Evolutionary conservation across 1,140 invertebrate genomes (phyloP).

Genomic region (Drosophila rhopaloa): DNA sequence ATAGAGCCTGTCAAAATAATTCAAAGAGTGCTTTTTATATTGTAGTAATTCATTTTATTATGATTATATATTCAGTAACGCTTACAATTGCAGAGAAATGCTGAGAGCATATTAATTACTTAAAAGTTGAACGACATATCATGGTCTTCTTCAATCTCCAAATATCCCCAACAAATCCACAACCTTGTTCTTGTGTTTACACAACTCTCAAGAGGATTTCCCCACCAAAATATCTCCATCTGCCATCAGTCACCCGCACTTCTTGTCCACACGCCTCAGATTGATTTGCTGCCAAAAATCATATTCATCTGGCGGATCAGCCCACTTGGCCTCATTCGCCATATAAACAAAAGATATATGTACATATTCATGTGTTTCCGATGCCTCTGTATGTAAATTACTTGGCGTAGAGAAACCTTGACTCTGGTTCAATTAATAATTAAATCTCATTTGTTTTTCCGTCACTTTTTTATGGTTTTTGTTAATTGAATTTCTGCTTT

Average conservation of each 20-base stretch:
- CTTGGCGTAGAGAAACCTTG: slow-evolving; percentile 52
- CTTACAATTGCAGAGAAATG: neutral
- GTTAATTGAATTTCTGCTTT: slow-evolving; percentile 68
- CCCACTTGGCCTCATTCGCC: slow-evolving; percentile 68
- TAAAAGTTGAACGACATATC: slow-evolving; percentile 21
- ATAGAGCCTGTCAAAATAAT: neutral
- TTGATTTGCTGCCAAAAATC: slow-evolving; percentile 65
- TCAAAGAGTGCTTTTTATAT: too few relatives aligned
- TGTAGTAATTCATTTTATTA: too few relatives aligned
- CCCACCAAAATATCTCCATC: slow-evolving; percentile 16
- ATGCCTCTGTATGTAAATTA: slow-evolving; percentile 46
- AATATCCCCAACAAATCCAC: neutral
- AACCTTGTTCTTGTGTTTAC: slow-evolving; percentile 46
- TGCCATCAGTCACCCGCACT: slow-evolving; percentile 43
- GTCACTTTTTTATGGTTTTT: slow-evolving; percentile 51
- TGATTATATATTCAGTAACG: neutral
- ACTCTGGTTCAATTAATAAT: slow-evolving; percentile 77
- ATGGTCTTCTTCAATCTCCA: slow-evolving; percentile 14
- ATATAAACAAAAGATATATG: slow-evolving; percentile 20
- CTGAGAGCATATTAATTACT: slow-evolving; percentile 1
- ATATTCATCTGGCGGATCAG: slow-evolving; percentile 32
- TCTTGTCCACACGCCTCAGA: slow-evolving; percentile 59
- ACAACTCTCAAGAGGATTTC: slow-evolving; percentile 21
- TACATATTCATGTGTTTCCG: slow-evolving; percentile 4
- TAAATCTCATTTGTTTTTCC: slow-evolving; percentile 69